Conservation (phyloP, 2,888 invertebrate genomes). For the Glyphotaelius pellucidus region DNA sequence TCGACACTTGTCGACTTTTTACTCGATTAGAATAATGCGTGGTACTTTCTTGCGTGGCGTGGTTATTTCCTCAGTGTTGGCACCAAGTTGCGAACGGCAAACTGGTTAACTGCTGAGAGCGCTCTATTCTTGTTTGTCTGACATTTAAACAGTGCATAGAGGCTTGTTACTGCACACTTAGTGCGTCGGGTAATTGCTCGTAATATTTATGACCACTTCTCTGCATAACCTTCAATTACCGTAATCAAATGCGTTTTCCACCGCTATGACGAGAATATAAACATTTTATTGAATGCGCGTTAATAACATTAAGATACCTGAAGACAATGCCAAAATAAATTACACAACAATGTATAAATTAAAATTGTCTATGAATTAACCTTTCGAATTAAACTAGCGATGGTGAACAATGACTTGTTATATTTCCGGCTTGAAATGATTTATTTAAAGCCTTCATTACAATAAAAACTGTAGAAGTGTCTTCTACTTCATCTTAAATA, state of each 20-base stretch:
- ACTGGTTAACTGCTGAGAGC: background rate
- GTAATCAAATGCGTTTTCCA: constrained; percentile 27
- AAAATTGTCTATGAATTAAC: constrained; percentile 16
- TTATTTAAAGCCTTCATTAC: background rate
- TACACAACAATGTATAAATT: constrained; percentile 17
- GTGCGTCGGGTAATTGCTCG: constrained; percentile 39
- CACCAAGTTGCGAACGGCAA: background rate
- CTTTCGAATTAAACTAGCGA: background rate
- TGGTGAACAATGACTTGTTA: constrained; percentile 11
- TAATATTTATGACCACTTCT: constrained; percentile 38
- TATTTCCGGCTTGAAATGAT: constrained; percentile 12
- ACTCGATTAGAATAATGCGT: background rate
- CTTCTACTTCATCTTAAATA: background rate
- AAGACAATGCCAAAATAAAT: constrained; percentile 46
- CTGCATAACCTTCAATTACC: constrained; percentile 45
- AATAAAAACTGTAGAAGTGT: background rate
- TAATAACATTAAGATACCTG: background rate
- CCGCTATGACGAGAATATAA: background rate
- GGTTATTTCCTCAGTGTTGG: background rate
- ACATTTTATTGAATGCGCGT: constrained; percentile 34
- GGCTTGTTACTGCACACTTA: constrained; percentile 37
- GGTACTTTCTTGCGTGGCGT: background rate
- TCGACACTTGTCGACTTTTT: background rate
- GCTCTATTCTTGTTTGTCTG: constrained; percentile 19
- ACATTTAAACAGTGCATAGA: constrained; percentile 34